These are phyloP conservation scores for Platynereis dumerilii DNA, from an alignment of 2,888 invertebrate species.

Conservation along the genomic window DNA sequence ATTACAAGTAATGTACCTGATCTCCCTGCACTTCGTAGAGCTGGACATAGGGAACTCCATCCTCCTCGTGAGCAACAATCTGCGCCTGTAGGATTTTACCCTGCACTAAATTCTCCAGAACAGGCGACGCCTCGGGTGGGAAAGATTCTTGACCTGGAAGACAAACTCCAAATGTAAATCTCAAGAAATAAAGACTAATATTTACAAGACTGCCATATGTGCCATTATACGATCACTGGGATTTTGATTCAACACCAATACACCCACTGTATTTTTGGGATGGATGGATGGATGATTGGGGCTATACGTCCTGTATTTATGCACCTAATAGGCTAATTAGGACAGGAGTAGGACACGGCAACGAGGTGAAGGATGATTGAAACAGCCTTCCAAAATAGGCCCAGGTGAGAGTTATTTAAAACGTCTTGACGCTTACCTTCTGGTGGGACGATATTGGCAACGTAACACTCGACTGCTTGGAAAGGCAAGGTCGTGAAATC, in stretches of 20 bases:
- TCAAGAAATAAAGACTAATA: constrained; percentile 1
- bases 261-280: too few species aligned
- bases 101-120: constrained; percentile 80
- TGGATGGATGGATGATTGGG: too few species aligned
- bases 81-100: constrained; percentile 87
- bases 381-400: too few species aligned
- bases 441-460: constrained; percentile 67
- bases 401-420: too few species aligned
- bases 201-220: constrained; percentile 12
- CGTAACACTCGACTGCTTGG: constrained; percentile 93
- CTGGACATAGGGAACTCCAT: constrained; percentile 80
- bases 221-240: neutral
- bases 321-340: too few species aligned
- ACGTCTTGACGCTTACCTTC: too few species aligned
- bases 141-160: constrained; percentile 57
- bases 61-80: constrained; percentile 82
- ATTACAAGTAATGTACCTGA: constrained; percentile 3
- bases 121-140: constrained; percentile 76
- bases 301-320: too few species aligned
- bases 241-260: too few species aligned
- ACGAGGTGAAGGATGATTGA: too few species aligned
- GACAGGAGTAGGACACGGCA: too few species aligned
- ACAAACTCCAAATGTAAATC: constrained; percentile 10
- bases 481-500: constrained; percentile 95
- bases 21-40: constrained; percentile 67